phyloP scores from a whole-genome alignment of 2,113 vertebrate genomes.

The Aspiorhynchus laticeps region DNA sequence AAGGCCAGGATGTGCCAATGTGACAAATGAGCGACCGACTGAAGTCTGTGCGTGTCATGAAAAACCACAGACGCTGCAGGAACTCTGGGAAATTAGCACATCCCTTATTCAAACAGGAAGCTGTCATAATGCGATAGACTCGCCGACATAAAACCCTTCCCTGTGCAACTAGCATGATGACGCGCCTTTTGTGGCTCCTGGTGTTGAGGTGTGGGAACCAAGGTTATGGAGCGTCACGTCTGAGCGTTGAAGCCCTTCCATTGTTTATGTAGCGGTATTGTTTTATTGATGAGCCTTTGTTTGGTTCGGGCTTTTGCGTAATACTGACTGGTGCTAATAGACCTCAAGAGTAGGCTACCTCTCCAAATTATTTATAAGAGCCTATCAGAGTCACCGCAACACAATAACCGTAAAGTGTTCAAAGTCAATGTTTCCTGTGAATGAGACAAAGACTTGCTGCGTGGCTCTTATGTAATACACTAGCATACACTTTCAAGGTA shows the following conservation, averaged over 20 bases:
- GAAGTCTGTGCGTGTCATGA: slow-evolving; percentile 57
- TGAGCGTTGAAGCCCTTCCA: slow-evolving; percentile 67
- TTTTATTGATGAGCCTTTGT: slow-evolving; percentile 57
- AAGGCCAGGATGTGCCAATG: slow-evolving; percentile 58
- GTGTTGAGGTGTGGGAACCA: slow-evolving; percentile 72
- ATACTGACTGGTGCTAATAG: slow-evolving; percentile 51
- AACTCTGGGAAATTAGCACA: slow-evolving; percentile 67
- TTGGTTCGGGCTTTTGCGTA: slow-evolving; percentile 57
- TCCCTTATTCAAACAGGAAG: slow-evolving; percentile 71
- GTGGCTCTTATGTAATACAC: slow-evolving; percentile 6
- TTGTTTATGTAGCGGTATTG: slow-evolving; percentile 72
- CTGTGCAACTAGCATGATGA: slow-evolving; percentile 58
- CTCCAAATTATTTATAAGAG: slow-evolving; percentile 28
- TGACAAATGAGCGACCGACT: slow-evolving; percentile 56
- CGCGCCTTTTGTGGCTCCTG: slow-evolving; percentile 50
- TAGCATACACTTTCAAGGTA: neutral
- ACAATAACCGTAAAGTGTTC: slow-evolving; percentile 20
- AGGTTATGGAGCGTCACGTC: slow-evolving; percentile 63
- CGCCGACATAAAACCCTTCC: slow-evolving; percentile 57
- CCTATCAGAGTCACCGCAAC: slow-evolving; percentile 3
- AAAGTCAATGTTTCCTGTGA: slow-evolving; percentile 34
- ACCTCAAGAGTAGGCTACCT: slow-evolving; percentile 47
- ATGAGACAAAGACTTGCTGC: slow-evolving; percentile 21
- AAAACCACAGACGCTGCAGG: slow-evolving; percentile 66
- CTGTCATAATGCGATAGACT: slow-evolving; percentile 64